Base-by-base conservation (phyloP, 2,797 vertebrate genomes). In the Pachyuromys duprasi region DNA sequence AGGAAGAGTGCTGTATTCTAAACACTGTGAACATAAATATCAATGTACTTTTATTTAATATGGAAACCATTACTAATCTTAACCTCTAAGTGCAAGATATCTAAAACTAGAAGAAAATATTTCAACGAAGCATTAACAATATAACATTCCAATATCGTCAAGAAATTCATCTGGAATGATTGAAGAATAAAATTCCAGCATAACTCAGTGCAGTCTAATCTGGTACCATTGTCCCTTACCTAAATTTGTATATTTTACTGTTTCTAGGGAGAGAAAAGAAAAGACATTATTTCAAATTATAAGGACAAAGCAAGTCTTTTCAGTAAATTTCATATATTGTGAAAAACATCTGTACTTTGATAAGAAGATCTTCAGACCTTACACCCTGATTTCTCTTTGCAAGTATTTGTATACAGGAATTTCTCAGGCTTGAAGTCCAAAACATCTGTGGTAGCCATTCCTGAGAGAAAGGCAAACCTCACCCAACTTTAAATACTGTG, bases 121-220 rank as follows among this genome's bases (percentile, higher is more conserved):
- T 55, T 65, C 12, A 15, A 45, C 36, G 90, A n/a, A 11, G 8
- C 80, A 20, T 72, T 36, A 91, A 55, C 42, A 4, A n/a, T 82
- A 87, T 87, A 81, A 76, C 90, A 22, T 63, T 81, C 22, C 42
- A 81, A 91, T 7, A 42, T 1, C 67, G 14, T 86, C 14, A 89
- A 93, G 80, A 76, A 42, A 55, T 92, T 74, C 39, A 81, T 42
- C 62, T 31, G 22, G 49, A 63, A 67, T 70, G 31, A 39, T 0
- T 78, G 14, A 86, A 87, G 55, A 72, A 75, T 78, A 91, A 86
- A 89, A 94, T 28, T 86, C n/a, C 88, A 60, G 11, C 36, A 8
- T 62, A 87, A 69, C 39, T 39, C 60, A 83, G 42, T 39, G 53
- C 4, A 6, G 12, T 83, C 14, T 69, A 83, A 76, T 20, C 79